A percentile compares a stretch with the other conserved stretches of the same genome.
phyloP scores from a whole-genome alignment of 2,113 vertebrate species.

The Pseudorhombus dupliciocellatus region DNA sequence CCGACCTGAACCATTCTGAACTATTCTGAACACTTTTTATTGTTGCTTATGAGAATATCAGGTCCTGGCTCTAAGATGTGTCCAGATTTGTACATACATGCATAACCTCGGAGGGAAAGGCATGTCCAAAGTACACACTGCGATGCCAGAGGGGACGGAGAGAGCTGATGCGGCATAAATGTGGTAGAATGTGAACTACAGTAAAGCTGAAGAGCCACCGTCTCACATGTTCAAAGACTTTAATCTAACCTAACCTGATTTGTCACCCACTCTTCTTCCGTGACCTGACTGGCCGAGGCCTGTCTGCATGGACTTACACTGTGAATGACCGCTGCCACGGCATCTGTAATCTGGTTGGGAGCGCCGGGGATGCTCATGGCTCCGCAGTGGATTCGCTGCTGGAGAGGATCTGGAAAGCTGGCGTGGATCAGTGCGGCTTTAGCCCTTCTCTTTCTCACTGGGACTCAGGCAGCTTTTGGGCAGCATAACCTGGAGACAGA shows the following conservation, averaged over 20 bases:
- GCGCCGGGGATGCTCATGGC: conserved; percentile 75
- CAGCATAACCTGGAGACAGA: conserved; percentile 83
- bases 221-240: not conserved
- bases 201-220: not conserved
- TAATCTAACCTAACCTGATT: conserved; percentile 17
- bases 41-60: conserved; percentile 9
- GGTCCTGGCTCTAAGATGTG: conserved; percentile 8
- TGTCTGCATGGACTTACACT: conserved; percentile 69
- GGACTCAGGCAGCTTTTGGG: conserved; percentile 83
- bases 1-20: conserved; percentile 7
- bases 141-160: conserved; percentile 36
- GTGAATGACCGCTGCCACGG: conserved; percentile 67
- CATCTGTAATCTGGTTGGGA: conserved; percentile 63
- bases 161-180: conserved; percentile 62
- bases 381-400: conserved; percentile 50
- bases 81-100: conserved; percentile 34
- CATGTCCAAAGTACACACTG: conserved; percentile 60
- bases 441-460: conserved; percentile 86
- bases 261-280: not conserved
- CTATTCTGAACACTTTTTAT: conserved; percentile 27
- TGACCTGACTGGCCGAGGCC: not conserved
- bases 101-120: conserved; percentile 16
- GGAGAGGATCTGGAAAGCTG: conserved; percentile 51
- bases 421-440: conserved; percentile 66
- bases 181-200: conserved; percentile 16